phyloP scores from a whole-genome alignment of 2,797 vertebrate genomes.

The Margarornis squamiger region DNA sequence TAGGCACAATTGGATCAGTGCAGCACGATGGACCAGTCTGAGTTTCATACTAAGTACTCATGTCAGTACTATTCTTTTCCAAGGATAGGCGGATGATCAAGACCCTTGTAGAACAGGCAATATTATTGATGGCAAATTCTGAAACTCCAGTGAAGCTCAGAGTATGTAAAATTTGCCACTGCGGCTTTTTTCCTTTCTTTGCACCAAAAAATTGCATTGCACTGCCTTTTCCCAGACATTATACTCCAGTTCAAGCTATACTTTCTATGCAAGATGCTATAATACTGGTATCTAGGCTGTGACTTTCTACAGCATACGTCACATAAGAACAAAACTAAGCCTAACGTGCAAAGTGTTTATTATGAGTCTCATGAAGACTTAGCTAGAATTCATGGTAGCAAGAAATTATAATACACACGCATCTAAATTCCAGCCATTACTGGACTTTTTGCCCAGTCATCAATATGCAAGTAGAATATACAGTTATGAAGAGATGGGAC shows the following conservation, averaged over 20 bases:
- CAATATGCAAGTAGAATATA: not conserved
- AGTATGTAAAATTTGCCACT: not conserved
- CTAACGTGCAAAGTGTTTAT: not conserved
- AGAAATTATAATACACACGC: not conserved
- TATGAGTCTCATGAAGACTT: not conserved
- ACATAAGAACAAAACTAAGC: not conserved
- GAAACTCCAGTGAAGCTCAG: not conserved
- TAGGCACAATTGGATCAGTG: not conserved
- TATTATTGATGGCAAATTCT: not conserved
- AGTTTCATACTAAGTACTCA: not conserved
- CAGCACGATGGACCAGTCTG: not conserved
- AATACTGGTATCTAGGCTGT: not conserved
- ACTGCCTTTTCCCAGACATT: not conserved
- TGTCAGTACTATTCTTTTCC: not conserved
- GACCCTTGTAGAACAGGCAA: not conserved
- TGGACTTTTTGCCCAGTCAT: not conserved
- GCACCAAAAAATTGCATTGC: not conserved
- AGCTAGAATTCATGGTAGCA: not conserved
- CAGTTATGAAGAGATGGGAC: not conserved
- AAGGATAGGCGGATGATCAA: not conserved
- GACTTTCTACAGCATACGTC: not conserved
- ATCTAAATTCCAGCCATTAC: not conserved
- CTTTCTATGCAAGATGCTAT: not conserved
- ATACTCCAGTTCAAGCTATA: not conserved
- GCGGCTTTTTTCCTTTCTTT: not conserved